A percentile compares a stretch with the other conserved stretches of the same genome.
phyloP scores from a whole-genome alignment of 2,797 vertebrate genomes.

The Borostomias antarcticus region DNA sequence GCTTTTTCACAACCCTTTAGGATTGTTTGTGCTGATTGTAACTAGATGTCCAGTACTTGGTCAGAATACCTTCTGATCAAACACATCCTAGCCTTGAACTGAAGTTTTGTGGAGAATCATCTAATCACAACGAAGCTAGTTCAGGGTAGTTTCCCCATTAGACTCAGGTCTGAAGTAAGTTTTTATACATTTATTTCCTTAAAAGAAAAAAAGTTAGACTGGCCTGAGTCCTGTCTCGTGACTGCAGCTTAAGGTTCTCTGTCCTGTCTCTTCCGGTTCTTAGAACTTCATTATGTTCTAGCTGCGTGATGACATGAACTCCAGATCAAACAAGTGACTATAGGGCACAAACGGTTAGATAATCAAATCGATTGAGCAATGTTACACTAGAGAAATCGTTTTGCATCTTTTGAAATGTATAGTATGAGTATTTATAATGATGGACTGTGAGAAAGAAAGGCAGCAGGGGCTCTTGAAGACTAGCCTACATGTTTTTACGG shows the following conservation, averaged over 20 bases:
- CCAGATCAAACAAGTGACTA: slow-evolving; percentile 11
- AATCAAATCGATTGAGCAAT: slow-evolving; percentile 48
- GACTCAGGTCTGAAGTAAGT: neutral
- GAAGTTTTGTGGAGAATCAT: slow-evolving; percentile 38
- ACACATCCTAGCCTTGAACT: slow-evolving; percentile 41
- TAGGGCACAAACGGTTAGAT: slow-evolving; percentile 60
- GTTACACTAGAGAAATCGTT: slow-evolving; percentile 20
- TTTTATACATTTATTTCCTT: neutral
- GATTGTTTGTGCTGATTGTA: slow-evolving; percentile 62
- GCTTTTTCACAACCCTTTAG: slow-evolving; percentile 36
- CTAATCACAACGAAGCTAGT: slow-evolving; percentile 20
- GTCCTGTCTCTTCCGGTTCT: neutral
- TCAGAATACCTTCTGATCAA: slow-evolving; percentile 48
- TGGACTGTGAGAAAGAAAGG: slow-evolving; percentile 61
- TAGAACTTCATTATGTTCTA: neutral
- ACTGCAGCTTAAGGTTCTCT: neutral
- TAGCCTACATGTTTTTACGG: slow-evolving; percentile 66
- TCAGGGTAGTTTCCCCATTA: neutral
- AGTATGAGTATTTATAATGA: slow-evolving; percentile 77
- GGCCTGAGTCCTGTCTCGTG: neutral
- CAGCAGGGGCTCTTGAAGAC: slow-evolving; percentile 63
- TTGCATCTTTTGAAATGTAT: slow-evolving; percentile 51
- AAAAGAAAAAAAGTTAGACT: slow-evolving; percentile 10
- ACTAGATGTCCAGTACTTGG: slow-evolving; percentile 54
- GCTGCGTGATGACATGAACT: neutral